Evolutionary conservation across 2,888 invertebrate genomes (phyloP).

Genomic region (Seladonia tumulorum): DNA sequence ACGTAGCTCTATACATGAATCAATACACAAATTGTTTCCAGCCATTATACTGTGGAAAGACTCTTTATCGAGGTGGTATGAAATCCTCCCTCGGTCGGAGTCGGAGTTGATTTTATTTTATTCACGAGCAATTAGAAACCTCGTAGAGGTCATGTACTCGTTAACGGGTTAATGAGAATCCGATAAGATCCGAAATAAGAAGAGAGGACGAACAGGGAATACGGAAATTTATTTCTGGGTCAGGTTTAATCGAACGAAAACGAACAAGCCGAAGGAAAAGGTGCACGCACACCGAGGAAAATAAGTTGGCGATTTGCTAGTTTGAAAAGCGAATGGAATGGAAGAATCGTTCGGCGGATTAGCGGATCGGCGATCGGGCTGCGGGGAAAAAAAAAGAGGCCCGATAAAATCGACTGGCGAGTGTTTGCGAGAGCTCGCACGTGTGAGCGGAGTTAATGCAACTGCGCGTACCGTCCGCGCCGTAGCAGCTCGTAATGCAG

Average conservation of each 20-base stretch:
- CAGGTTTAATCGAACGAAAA: background rate
- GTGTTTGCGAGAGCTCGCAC: constrained; percentile 45
- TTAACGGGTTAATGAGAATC: background rate
- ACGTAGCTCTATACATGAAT: background rate
- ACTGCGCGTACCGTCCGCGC: constrained; percentile 25
- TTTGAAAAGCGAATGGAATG: constrained; percentile 14
- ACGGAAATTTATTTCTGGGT: background rate
- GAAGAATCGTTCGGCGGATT: constrained; percentile 31
- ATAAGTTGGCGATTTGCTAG: constrained; percentile 44
- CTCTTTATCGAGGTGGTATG: background rate
- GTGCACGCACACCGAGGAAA: background rate
- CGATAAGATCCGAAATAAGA: background rate
- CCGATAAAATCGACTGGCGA: constrained; percentile 29
- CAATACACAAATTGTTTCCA: background rate
- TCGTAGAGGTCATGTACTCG: background rate
- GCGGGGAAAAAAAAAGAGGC: constrained; percentile 49
- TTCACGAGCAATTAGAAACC: background rate
- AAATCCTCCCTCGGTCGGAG: background rate
- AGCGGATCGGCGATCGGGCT: constrained; percentile 39
- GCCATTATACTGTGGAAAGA: background rate
- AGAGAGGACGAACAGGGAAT: background rate
- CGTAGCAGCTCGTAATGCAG: constrained; percentile 54
- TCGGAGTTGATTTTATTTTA: background rate
- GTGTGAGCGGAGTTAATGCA: constrained; percentile 60
- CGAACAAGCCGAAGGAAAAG: background rate